Base-by-base conservation (phyloP, 2,113 vertebrate species). In the Nipponia nippon region DNA sequence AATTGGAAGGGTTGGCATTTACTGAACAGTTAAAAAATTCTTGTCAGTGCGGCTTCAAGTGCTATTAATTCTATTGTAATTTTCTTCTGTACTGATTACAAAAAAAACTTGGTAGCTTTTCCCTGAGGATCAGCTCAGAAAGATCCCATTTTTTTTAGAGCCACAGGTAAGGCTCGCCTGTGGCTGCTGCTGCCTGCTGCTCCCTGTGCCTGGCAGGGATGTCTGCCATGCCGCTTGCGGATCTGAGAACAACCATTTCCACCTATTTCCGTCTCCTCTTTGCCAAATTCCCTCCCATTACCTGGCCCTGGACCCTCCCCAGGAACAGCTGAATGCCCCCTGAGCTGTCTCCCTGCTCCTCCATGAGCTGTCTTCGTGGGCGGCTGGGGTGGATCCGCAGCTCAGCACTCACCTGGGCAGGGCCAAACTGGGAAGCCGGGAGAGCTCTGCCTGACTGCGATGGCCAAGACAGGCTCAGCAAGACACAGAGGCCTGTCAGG, bases 181-280 rank as follows among this genome's bases (percentile, higher is more conserved):
- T 29, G 55, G 29, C 0, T 0, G 13, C 46, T 36, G 19, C 18
- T 0, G 1, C 55, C 61, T 23, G 52, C 12, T 0, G 20, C 46
- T 34, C 23, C 27, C 29, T 0, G 1, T 42, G 18, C 16, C 38
- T 5, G 2, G 9, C 1, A 0, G 32, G 23, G 16, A 11, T 1
- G 0, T 13, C 56, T 36, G 59, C 36, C 2, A 2, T 0, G 0
- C 56, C 0, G 0, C n/a, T 42, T 5, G 3, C 10, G 30, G 42
- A 76, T 27, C 56, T 32, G 46, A 75, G 32, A 70, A 25, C 66
- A 90, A 5, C 4, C 0, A 1, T 46, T 58, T 49, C 56, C 52
- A 55, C 25, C 44, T 26, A 7, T 11, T 14, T 14, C n/a, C 4
- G 2, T 30, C n/a, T 79, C 27, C 50, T 42, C 58, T 53, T 46